Conservation (phyloP, 2,113 vertebrate species). For the Cephalopterus ornatus region DNA sequence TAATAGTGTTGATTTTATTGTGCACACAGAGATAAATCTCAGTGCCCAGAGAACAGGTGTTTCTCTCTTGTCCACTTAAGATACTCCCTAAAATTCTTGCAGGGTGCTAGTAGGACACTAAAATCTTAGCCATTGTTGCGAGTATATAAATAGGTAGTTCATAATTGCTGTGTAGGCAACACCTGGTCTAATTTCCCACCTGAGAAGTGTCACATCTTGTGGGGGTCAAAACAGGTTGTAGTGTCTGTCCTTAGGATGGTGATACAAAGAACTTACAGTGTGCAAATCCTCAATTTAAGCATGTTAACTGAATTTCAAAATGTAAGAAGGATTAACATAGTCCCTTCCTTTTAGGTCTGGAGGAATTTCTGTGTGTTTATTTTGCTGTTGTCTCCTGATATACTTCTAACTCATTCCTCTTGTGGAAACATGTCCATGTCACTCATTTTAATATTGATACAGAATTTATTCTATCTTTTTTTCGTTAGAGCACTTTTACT, state of each 20-base stretch:
- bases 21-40: not conserved
- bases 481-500: not conserved
- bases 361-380: not conserved
- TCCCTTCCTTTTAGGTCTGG: not conserved
- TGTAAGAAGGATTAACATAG: not conserved
- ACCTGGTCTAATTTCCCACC: not conserved
- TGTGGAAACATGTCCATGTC: not conserved
- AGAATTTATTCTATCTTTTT: not conserved
- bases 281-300: not conserved
- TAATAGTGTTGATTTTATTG: not conserved
- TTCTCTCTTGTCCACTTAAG: not conserved
- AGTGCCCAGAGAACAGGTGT: not conserved
- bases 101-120: not conserved
- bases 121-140: not conserved
- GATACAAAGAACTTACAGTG: not conserved
- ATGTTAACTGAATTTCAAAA: not conserved
- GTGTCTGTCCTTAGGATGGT: too few relatives aligned
- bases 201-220: not conserved
- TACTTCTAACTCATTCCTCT: not conserved
- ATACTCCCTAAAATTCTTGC: not conserved
- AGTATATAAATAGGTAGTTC: not conserved
- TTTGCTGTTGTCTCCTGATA: not conserved
- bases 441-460: not conserved
- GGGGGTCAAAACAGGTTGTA: fast-evolving
- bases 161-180: not conserved